These are phyloP conservation scores for Anthrax anthrax DNA, from an alignment of 2,888 invertebrate genomes.

Conservation along the genomic window DNA sequence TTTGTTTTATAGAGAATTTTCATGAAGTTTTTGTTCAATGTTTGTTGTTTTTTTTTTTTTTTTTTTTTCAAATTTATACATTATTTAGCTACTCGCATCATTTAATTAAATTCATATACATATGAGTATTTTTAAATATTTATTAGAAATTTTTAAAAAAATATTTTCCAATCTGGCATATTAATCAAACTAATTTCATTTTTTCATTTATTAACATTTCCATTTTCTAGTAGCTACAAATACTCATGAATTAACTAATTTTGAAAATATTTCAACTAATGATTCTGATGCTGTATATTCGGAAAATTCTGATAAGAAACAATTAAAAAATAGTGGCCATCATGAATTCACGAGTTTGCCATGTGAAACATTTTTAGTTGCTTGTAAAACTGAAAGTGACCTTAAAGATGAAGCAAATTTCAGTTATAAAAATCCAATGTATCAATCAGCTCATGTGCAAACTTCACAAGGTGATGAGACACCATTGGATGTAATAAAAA, in stretches of 20 bases:
- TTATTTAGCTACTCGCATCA: too few relatives aligned
- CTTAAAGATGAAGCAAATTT: constrained; percentile 41
- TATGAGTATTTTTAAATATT: too few relatives aligned
- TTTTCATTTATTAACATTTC: constrained; percentile 25
- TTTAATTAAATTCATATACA: too few relatives aligned
- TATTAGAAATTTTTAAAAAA: too few relatives aligned
- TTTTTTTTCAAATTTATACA: too few relatives aligned
- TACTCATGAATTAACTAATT: constrained; percentile 49
- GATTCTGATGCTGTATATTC: constrained; percentile 35
- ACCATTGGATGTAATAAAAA: constrained; percentile 20
- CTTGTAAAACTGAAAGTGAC: constrained; percentile 17
- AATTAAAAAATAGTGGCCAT: neutral
- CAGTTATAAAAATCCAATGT: constrained; percentile 57
- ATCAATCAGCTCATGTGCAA: constrained; percentile 59
- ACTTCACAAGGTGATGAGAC: constrained; percentile 1
- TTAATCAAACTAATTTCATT: too few relatives aligned
- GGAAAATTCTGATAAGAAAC: neutral
- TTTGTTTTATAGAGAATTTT: too few relatives aligned
- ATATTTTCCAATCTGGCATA: too few relatives aligned
- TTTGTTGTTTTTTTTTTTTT: too few relatives aligned
- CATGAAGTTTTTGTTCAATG: too few relatives aligned
- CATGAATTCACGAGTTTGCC: constrained; percentile 37
- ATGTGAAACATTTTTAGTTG: constrained; percentile 15
- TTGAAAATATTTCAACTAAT: constrained; percentile 44
- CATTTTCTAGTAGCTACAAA: constrained; percentile 37